phyloP scores from a whole-genome alignment of 2,797 vertebrate genomes.

The Phrynocephalus vlangalii region DNA sequence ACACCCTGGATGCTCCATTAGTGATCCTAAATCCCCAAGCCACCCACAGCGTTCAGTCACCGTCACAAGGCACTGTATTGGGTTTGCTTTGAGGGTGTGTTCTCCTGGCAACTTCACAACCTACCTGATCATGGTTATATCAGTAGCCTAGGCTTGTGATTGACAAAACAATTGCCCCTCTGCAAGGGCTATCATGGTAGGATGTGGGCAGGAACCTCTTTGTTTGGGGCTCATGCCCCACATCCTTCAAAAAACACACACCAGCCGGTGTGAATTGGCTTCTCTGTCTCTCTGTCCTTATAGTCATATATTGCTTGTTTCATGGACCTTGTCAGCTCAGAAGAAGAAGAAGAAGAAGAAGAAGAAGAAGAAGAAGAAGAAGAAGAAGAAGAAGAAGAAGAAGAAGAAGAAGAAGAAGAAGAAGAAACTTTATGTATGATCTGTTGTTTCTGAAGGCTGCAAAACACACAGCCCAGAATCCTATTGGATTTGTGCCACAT shows the following conservation, averaged over 20 bases:
- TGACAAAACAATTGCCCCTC: slow-evolving; percentile 77
- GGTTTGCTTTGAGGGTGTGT: slow-evolving; percentile 73
- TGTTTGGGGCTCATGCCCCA: slow-evolving; percentile 68
- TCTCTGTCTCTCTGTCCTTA: no score
- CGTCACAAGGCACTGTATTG: slow-evolving; percentile 72
- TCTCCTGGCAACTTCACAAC: slow-evolving; percentile 77
- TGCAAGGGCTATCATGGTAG: slow-evolving; percentile 65
- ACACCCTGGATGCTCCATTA: slow-evolving; percentile 73
- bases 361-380: no score
- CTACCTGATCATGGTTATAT: slow-evolving; percentile 77
- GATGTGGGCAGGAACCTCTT: slow-evolving; percentile 69
- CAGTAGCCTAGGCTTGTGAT: slow-evolving; percentile 71
- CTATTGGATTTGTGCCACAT: no score
- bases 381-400: no score
- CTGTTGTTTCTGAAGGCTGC: background rate
- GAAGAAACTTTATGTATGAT: background rate
- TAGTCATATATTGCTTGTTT: no score
- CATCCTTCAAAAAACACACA: slow-evolving; percentile 28
- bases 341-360: background rate
- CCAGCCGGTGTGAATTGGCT: no score
- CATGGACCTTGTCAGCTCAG: no score
- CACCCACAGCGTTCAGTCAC: slow-evolving; percentile 77
- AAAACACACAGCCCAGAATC: no score
- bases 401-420: no score
- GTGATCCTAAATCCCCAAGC: slow-evolving; percentile 58